A percentile compares a stretch with the other conserved stretches of the same genome.
Evolutionary conservation across 2,888 invertebrate species (phyloP).

Genomic region (Oscheius onirici): DNA sequence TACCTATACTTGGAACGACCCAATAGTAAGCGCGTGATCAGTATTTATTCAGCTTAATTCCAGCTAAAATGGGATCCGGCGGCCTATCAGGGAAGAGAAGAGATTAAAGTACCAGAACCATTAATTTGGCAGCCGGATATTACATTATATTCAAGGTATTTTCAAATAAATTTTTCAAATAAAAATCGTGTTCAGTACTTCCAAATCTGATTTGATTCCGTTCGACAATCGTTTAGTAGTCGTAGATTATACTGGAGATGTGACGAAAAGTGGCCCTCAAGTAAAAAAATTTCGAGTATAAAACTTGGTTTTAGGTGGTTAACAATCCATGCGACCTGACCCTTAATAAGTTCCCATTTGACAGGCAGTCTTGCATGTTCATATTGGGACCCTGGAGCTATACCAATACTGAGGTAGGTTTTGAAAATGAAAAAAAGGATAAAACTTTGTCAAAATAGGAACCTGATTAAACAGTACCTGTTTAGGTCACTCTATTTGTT

Average conservation of each 20-base stretch:
- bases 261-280: constrained; percentile 2
- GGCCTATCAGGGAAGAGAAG: not conserved
- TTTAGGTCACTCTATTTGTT: constrained; percentile 8
- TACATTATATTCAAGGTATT: constrained; percentile 11
- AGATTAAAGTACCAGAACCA: constrained; percentile 16
- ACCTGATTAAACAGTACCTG: too few species aligned
- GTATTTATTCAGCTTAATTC: too few species aligned
- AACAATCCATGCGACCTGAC: constrained; percentile 15
- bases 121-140: constrained; percentile 15
- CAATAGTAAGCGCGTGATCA: too few species aligned
- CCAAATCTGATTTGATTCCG: constrained; percentile 5
- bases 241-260: not conserved
- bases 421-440: not conserved
- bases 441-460: too few species aligned
- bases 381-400: constrained; percentile 11
- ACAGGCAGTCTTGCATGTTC: constrained; percentile 10
- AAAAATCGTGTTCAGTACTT: not conserved
- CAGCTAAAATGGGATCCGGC: constrained; percentile 11
- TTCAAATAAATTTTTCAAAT: too few species aligned
- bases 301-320: not conserved
- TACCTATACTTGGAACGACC: constrained; percentile 11
- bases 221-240: constrained; percentile 10
- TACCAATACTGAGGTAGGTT: constrained; percentile 9
- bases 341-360: constrained; percentile 1
- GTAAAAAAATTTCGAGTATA: not conserved